Base-by-base conservation (phyloP, 2,797 vertebrate genomes). In the Hozukius guyotensis region DNA sequence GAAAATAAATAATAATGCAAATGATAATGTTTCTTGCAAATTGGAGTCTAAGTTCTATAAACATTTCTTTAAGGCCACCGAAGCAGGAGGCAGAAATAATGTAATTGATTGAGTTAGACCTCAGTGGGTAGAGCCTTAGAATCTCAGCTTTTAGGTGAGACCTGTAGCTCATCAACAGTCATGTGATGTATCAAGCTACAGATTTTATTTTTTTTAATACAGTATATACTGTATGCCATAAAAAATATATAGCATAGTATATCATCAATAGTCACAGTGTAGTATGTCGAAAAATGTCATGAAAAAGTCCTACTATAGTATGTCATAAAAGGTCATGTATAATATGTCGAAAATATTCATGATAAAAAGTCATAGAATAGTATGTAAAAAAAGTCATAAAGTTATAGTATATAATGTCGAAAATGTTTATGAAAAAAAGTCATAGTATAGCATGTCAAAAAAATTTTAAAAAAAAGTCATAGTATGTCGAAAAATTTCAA, bases 1-100 rank as follows among this genome's bases (percentile, higher is more conserved):
- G 61, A 29, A 69, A 76, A 49, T 62, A 4, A 62, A 42, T 66
- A 70, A 75, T 53, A 24, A 76, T 85, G 42, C 0, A 36, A 72
- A 70, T 66, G 25, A 70, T 11, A 27, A 68, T 82, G 65, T 82
- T 72, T 81, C 72, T 63, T 79, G 69, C 85, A 88, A 86, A 91
- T 88, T 82, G 83, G 83, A 87, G 65, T 84, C 57, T 77, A 32
- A 74, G 42, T 78, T 82, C 16, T 59, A 5, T 66, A 25, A 82
- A 82, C 1, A 36, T 75, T 53, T 68, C 4, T 52, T 71, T 77
- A 9, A 80, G 46, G 27, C 32, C 18, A 29, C 57, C 79, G 68
- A 62, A 64, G 59, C 59, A 74, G 11, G 24, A 74, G 29, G 61
- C 75, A 78, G 84, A 86, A 85, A 77, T 73, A 20, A 80, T 88